These are phyloP conservation scores for Drosophila prolongata DNA, from an alignment of 2,888 invertebrate genomes.

Conservation along the genomic window DNA sequence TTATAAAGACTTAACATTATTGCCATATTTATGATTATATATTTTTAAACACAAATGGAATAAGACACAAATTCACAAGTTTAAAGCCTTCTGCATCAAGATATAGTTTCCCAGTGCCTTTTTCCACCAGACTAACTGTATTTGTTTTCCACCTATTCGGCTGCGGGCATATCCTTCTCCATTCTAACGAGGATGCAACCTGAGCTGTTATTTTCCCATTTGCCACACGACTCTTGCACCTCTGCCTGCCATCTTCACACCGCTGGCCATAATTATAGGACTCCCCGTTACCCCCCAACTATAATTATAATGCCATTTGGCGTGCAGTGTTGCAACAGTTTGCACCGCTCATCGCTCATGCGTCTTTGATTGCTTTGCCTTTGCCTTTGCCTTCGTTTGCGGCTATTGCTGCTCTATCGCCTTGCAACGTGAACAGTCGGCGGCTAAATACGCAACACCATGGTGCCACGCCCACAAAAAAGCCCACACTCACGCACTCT, in stretches of 20 bases:
- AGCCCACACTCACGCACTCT: conserved; percentile 34
- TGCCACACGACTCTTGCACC: conserved; percentile 32
- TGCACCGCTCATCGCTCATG: conserved; percentile 45
- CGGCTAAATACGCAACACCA: conserved; percentile 48
- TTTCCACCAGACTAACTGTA: conserved; percentile 6
- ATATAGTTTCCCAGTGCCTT: neutral
- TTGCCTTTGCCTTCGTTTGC: conserved; percentile 12
- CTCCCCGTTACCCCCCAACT: conserved; percentile 11
- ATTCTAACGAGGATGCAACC: conserved; percentile 34
- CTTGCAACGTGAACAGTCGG: conserved; percentile 34
- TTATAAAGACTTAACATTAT: too few species aligned
- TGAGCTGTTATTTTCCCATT: conserved; percentile 43
- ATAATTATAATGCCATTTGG: conserved; percentile 68
- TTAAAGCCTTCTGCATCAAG: too few species aligned
- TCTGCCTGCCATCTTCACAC: conserved; percentile 8
- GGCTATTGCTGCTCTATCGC: conserved; percentile 36
- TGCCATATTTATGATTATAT: too few species aligned
- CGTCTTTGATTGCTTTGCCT: conserved; percentile 47
- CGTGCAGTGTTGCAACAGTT: conserved; percentile 46
- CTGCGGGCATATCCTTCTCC: conserved; percentile 4
- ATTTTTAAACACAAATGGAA: too few species aligned
- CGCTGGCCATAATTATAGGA: conserved; percentile 54
- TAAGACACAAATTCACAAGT: too few species aligned
- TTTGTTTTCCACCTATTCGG: conserved; percentile 8
- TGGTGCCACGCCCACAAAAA: conserved; percentile 58